A percentile compares a stretch with the other conserved stretches of the same genome.
phyloP scores from a whole-genome alignment of 2,888 invertebrate species.

The Ichneumon xanthorius region DNA sequence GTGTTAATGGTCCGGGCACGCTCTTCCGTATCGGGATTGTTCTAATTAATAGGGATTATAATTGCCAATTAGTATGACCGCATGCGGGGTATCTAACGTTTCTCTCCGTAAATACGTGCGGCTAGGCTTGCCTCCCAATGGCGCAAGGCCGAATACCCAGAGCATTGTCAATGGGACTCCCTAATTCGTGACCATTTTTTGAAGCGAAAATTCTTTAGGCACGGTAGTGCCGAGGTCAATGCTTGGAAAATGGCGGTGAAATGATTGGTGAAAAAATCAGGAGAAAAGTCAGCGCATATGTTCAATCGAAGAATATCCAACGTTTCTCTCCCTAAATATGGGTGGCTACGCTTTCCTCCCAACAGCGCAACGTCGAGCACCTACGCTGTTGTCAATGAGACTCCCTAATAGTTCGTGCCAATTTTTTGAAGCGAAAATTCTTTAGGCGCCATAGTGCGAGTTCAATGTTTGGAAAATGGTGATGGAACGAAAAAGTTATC shows the following conservation, averaged over 20 bases:
- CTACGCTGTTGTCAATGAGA: background rate
- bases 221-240: no score
- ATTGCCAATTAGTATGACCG: constrained; percentile 79
- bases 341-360: background rate
- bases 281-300: no score
- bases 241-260: no score
- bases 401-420: background rate
- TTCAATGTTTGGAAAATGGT: no score
- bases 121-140: background rate
- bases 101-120: constrained; percentile 30
- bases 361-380: background rate
- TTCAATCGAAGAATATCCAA: background rate
- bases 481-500: no score
- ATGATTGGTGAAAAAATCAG: no score
- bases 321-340: constrained; percentile 36
- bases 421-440: background rate
- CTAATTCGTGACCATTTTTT: background rate
- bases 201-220: no score
- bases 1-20: constrained; percentile 76
- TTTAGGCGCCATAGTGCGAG: no score
- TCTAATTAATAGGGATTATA: constrained; percentile 83
- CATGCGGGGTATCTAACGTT: constrained; percentile 21
- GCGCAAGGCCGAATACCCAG: background rate
- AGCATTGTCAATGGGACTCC: background rate
- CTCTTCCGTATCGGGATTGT: constrained; percentile 79